Conservation (phyloP, 2,113 vertebrate species). For the Australoheros scitulus region DNA sequence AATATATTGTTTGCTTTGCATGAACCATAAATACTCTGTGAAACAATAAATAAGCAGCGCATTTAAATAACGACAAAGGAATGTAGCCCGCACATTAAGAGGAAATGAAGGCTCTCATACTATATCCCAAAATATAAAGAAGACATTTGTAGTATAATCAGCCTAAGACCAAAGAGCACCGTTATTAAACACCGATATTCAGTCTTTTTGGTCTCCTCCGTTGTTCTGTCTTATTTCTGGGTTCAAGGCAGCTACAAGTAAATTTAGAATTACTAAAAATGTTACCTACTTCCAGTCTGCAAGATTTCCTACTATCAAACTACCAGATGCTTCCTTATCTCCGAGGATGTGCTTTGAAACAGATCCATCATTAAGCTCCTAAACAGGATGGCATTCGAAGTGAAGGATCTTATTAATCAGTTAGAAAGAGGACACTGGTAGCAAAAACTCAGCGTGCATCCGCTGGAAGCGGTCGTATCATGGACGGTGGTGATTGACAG, state of each 20-base stretch:
- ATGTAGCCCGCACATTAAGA: conserved; percentile 8
- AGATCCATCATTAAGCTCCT: background rate
- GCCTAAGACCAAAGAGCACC: background rate
- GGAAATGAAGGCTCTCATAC: conserved; percentile 7
- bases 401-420: background rate
- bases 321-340: conserved; percentile 51
- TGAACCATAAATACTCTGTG: background rate
- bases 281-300: background rate
- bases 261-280: background rate
- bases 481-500: background rate
- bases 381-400: background rate
- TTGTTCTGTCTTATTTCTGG: background rate
- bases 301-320: conserved; percentile 4
- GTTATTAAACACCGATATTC: background rate
- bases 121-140: background rate
- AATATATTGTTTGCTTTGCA: background rate
- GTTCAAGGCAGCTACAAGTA: background rate
- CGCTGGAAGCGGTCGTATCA: background rate
- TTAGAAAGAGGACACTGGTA: background rate
- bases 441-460: background rate
- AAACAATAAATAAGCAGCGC: conserved; percentile 5
- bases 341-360: conserved; percentile 8
- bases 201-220: background rate
- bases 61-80: conserved; percentile 30
- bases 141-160: background rate